Conservation (phyloP, 1,140 invertebrate genomes). For the Dufourea novaeangliae region DNA sequence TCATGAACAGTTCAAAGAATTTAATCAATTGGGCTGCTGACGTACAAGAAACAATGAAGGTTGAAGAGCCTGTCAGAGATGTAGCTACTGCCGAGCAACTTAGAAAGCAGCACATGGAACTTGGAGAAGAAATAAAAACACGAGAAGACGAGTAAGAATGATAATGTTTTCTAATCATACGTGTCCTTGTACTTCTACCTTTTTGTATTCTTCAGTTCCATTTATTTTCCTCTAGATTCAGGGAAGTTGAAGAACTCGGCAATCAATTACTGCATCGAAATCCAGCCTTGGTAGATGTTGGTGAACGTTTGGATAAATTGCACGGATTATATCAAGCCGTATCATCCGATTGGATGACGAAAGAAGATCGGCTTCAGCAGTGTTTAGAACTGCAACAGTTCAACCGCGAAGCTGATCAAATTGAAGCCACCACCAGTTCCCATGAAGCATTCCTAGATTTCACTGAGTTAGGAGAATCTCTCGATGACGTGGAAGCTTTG, state of each 20-base stretch:
- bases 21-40: slow-evolving; percentile 89
- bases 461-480: slow-evolving; percentile 92
- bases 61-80: slow-evolving; percentile 91
- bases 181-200: neutral
- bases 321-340: slow-evolving; percentile 90
- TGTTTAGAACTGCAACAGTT: slow-evolving; percentile 94
- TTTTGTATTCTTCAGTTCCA: neutral
- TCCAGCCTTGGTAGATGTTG: slow-evolving; percentile 86
- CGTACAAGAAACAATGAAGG: slow-evolving; percentile 91
- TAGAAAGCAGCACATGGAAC: slow-evolving; percentile 94
- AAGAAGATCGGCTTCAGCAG: slow-evolving; percentile 92
- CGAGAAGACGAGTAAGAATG: slow-evolving; percentile 91
- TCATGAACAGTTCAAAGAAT: slow-evolving; percentile 92
- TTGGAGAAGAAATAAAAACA: slow-evolving; percentile 95
- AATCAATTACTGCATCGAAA: slow-evolving; percentile 88
- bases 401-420: slow-evolving; percentile 97
- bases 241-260: slow-evolving; percentile 90
- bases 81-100: slow-evolving; percentile 95
- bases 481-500: slow-evolving; percentile 97
- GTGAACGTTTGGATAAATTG: slow-evolving; percentile 88
- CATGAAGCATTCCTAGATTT: slow-evolving; percentile 97
- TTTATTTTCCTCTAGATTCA: slow-evolving; percentile 83
- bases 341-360: slow-evolving; percentile 87
- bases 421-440: slow-evolving; percentile 96
- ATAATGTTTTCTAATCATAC: slow-evolving; percentile 17